Base-by-base conservation (phyloP, 2,797 vertebrate genomes). In the Simalia tracyae region DNA sequence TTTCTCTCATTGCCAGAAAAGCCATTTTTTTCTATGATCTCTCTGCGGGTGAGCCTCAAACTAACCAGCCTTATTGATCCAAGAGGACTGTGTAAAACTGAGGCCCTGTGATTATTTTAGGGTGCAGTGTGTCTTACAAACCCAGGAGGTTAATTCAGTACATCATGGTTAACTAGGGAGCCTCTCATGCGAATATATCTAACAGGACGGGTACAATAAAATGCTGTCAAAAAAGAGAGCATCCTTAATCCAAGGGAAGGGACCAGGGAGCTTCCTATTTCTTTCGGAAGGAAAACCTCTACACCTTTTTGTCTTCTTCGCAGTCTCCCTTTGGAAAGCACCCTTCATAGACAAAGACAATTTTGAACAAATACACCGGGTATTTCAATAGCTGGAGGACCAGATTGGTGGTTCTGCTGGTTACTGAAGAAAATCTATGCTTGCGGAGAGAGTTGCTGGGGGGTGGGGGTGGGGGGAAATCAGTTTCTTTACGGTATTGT, bases 401-500 rank as follows among this genome's bases (percentile, higher is more conserved):
- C 31, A 63, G 57, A 36, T 11, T 61, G 56, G 10, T 87, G 42
- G 3, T 11, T 46, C 15, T 19, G 31, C 26, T 92, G 1, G 36
- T 92, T 63, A 54, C 59, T 28, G 5, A n/a, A 54, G 31, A 56
- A 31, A 64, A 89, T 59, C 56, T 91, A 59, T 63, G 11, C 6
- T 50, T 56, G 36, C 11, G n/a, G n/a, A 57, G 19, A n/a, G 72
- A 59, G 36, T 72, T 36, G 28, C 4, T 61, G 68, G 42, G 42
- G 42, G 42, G 42, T 0, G 42, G 42, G 42, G 42, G 42, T 50
- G 10, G 19, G 9, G 42, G 61, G 10, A 12, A 5, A 46, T 10
- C 9, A 81, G 57, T 87, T 11, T 60, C 15, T 92, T 87, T 87
- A 87, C 61, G 92, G 17, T 87, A 19, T 59, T 64, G 68, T 87